A percentile compares a stretch with the other conserved stretches of the same genome.
phyloP scores from a whole-genome alignment of 2,888 invertebrate species.

The Arenicola marina region DNA sequence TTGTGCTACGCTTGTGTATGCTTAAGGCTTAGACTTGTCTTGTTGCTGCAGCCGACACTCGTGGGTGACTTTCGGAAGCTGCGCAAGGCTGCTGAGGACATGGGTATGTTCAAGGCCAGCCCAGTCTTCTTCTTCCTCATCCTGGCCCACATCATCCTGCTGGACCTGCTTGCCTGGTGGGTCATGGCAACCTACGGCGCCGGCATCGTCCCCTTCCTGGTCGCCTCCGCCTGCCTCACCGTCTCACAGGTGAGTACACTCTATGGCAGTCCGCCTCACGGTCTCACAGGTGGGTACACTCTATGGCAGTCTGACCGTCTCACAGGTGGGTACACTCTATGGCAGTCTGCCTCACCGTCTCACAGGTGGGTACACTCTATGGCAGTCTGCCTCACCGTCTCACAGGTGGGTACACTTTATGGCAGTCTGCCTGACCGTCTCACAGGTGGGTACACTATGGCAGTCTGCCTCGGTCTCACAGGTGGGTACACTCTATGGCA shows the following conservation, averaged over 20 bases:
- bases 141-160: slow-evolving; percentile 49
- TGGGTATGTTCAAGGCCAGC: slow-evolving; percentile 24
- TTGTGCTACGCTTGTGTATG: not conserved
- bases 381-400: no score
- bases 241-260: slow-evolving; percentile 59
- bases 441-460: no score
- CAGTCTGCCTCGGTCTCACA: no score
- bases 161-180: slow-evolving; percentile 51
- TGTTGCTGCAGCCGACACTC: slow-evolving; percentile 15
- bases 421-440: no score
- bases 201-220: slow-evolving; percentile 46
- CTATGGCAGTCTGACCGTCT: no score
- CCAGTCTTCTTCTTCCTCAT: slow-evolving; percentile 45
- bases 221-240: slow-evolving; percentile 41
- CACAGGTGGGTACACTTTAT: no score
- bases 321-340: no score
- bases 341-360: no score
- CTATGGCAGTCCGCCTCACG: no score
- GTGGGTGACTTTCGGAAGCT: slow-evolving; percentile 48
- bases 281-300: no score
- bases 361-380: no score
- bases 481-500: no score
- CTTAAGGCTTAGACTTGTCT: not conserved
- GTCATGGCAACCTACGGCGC: slow-evolving; percentile 48
- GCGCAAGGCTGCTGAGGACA: slow-evolving; percentile 44